A percentile compares a stretch with the other conserved stretches of the same genome.
These are phyloP conservation scores for Automeris io DNA, from an alignment of 2,888 invertebrate species.

Conservation along the genomic window DNA sequence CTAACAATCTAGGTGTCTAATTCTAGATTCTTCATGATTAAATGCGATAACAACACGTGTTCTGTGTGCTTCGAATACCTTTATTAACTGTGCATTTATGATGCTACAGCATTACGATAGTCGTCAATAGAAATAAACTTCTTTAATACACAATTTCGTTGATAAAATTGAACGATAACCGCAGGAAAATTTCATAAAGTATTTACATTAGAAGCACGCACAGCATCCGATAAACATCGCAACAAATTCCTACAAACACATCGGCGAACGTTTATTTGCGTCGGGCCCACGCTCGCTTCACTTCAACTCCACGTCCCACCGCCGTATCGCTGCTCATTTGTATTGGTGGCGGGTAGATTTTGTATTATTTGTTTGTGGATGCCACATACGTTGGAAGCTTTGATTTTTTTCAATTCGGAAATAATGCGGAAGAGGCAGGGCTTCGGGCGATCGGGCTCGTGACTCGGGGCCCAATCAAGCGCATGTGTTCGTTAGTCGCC, in stretches of 20 bases:
- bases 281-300: conserved; percentile 59
- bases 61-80: too few relatives aligned
- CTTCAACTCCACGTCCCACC: conserved; percentile 61
- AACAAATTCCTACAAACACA: conserved; percentile 70
- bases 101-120: background rate
- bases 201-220: conserved; percentile 57
- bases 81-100: background rate
- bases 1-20: too few relatives aligned
- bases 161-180: conserved; percentile 7
- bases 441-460: conserved; percentile 51
- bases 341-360: conserved; percentile 64
- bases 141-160: conserved; percentile 4
- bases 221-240: conserved; percentile 67
- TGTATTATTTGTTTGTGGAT: conserved; percentile 73
- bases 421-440: conserved; percentile 65
- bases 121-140: too few relatives aligned
- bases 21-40: too few relatives aligned
- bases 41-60: too few relatives aligned
- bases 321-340: conserved; percentile 72
- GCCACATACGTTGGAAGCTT: conserved; percentile 66
- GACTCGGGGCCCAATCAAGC: conserved; percentile 59
- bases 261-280: conserved; percentile 69
- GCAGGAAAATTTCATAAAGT: conserved; percentile 27
- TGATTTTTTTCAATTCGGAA: conserved; percentile 74
- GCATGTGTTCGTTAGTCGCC: conserved; percentile 54